These are phyloP conservation scores for Ophion ventricosus DNA, from an alignment of 2,888 invertebrate genomes.

Conservation along the genomic window DNA sequence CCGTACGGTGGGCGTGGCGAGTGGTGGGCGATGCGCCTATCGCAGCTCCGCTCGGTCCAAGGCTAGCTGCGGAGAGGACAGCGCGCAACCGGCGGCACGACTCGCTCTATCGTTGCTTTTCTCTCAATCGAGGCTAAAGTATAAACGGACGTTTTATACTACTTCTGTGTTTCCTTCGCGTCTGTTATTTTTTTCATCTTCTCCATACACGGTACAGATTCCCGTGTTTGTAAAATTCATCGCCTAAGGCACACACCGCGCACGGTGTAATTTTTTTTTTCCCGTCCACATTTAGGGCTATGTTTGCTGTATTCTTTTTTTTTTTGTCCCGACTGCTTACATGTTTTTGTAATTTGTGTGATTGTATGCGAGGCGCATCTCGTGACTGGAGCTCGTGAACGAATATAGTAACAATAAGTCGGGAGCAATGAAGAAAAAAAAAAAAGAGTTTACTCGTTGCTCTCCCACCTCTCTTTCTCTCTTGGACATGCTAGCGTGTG, in stretches of 20 bases:
- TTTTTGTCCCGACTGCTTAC: neutral
- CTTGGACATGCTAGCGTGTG: slow-evolving; percentile 23
- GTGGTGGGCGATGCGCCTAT: too few species aligned
- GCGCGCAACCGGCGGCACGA: too few species aligned
- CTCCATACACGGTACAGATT: neutral
- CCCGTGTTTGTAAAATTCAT: slow-evolving; percentile 4
- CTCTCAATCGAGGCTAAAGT: too few species aligned
- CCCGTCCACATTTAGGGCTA: slow-evolving; percentile 11
- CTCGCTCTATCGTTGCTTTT: too few species aligned
- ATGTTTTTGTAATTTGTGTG: slow-evolving; percentile 27
- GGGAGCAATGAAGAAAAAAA: slow-evolving; percentile 33
- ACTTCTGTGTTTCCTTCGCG: too few species aligned
- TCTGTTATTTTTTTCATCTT: neutral
- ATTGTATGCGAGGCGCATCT: slow-evolving; percentile 41
- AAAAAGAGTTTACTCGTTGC: neutral
- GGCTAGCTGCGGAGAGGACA: too few species aligned
- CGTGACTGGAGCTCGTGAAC: slow-evolving; percentile 55
- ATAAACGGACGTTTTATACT: too few species aligned
- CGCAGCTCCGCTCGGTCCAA: too few species aligned
- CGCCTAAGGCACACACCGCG: neutral
- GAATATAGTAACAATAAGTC: slow-evolving; percentile 49
- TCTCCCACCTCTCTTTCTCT: neutral
- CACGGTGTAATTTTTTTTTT: slow-evolving; percentile 9
- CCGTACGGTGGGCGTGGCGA: too few species aligned
- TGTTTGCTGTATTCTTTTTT: neutral